Percentiles rank a stretch among this genome's conserved stretches.
These are phyloP conservation scores for Hylia prasina DNA, from an alignment of 2,113 vertebrate genomes.

Conservation along the genomic window DNA sequence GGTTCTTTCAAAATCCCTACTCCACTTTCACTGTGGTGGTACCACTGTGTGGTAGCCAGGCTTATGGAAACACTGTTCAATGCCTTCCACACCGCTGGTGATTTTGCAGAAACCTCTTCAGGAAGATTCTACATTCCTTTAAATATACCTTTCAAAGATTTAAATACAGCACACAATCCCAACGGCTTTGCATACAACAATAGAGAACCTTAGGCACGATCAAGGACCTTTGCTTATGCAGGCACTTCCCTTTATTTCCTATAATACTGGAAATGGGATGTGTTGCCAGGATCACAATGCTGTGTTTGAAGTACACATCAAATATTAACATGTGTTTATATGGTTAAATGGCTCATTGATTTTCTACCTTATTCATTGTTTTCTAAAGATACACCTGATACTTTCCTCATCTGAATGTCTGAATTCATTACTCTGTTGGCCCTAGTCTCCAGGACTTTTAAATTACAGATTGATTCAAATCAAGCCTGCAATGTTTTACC, in stretches of 20 bases:
- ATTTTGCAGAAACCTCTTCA: neutral
- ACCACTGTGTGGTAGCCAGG: neutral
- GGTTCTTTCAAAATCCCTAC: neutral
- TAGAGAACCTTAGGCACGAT: neutral
- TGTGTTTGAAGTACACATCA: neutral
- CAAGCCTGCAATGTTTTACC: neutral
- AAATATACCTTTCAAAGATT: neutral
- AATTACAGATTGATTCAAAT: neutral
- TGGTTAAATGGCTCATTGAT: neutral
- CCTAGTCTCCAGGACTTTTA: neutral
- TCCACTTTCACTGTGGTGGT: neutral
- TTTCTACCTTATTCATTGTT: neutral
- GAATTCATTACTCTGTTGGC: neutral
- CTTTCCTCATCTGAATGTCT: neutral
- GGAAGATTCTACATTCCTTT: neutral
- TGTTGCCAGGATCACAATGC: neutral
- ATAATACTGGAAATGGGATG: neutral
- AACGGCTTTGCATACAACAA: neutral
- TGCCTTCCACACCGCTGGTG: neutral
- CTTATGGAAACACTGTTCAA: neutral
- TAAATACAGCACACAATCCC: neutral
- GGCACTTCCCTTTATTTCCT: neutral
- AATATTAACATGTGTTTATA: neutral
- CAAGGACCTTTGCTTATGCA: neutral
- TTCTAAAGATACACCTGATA: neutral